These are phyloP conservation scores for Dicyrtoma fusca DNA, from an alignment of 2,888 invertebrate genomes.

Conservation along the genomic window DNA sequence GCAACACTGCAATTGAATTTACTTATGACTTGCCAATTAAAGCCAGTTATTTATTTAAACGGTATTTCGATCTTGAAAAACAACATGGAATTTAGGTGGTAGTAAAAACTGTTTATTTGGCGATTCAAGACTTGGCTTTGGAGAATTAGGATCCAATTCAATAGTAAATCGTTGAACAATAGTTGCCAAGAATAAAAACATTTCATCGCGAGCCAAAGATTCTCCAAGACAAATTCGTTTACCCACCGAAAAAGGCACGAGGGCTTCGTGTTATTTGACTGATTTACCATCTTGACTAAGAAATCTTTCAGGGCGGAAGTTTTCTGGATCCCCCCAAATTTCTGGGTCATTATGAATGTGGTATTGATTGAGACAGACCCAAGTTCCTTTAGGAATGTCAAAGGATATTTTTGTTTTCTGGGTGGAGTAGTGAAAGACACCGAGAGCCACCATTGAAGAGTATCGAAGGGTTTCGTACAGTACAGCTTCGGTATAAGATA, in stretches of 20 bases:
- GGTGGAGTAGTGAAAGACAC: background rate
- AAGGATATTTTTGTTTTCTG: background rate
- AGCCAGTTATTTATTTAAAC: too few relatives aligned
- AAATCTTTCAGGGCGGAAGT: slow-evolving; percentile 6
- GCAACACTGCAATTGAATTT: too few relatives aligned
- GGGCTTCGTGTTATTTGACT: background rate
- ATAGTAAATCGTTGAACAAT: background rate
- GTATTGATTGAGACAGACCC: background rate
- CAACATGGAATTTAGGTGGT: background rate
- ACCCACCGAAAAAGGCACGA: background rate
- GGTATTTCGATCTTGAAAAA: background rate
- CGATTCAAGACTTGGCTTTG: background rate
- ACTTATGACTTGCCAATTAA: background rate
- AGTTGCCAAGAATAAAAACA: background rate
- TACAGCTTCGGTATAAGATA: background rate
- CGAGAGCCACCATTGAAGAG: background rate
- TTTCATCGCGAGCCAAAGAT: background rate
- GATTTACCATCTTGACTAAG: background rate
- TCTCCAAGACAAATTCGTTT: background rate
- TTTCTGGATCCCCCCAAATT: slow-evolving; percentile 4
- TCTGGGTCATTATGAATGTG: background rate
- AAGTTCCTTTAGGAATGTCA: background rate
- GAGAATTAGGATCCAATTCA: background rate
- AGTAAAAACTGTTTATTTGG: too few relatives aligned
- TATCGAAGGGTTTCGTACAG: background rate